Conservation (phyloP, 2,113 vertebrate genomes). For the Rallus limicola region DNA sequence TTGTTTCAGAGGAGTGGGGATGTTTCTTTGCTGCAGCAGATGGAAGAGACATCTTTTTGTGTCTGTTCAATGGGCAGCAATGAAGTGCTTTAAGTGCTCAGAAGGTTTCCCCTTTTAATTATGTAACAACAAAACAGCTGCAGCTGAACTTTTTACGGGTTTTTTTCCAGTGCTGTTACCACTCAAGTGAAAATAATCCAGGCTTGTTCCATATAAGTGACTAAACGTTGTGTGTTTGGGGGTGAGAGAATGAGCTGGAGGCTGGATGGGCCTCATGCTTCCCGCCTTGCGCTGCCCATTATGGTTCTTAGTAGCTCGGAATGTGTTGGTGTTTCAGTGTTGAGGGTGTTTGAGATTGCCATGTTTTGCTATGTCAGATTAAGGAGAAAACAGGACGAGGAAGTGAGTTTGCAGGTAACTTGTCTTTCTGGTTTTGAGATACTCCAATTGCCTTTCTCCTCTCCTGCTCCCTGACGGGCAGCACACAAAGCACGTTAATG, state of each 20-base stretch:
- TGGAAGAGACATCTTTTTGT: conserved; percentile 1
- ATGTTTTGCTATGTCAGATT: neutral
- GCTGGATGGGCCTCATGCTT: neutral
- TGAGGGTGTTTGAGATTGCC: neutral
- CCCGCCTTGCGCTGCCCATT: neutral
- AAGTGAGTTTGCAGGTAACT: neutral
- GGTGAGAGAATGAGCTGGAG: neutral
- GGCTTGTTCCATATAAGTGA: neutral
- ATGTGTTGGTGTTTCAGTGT: neutral
- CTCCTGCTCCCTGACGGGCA: neutral
- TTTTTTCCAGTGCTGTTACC: neutral
- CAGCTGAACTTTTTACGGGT: neutral
- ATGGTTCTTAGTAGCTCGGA: neutral
- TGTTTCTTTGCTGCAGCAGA: neutral
- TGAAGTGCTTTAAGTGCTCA: neutral
- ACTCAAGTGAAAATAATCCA: neutral
- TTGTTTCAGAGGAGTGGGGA: neutral
- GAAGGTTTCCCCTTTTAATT: neutral
- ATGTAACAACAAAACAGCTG: neutral
- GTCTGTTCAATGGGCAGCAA: neutral
- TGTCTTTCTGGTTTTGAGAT: neutral
- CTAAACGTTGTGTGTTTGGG: neutral
- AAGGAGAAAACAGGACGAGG: neutral
- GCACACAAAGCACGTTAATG: too few relatives aligned
- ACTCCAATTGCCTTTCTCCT: neutral